Conservation (phyloP, 2,113 vertebrate genomes). For the Microcebus ravelobensis region DNA sequence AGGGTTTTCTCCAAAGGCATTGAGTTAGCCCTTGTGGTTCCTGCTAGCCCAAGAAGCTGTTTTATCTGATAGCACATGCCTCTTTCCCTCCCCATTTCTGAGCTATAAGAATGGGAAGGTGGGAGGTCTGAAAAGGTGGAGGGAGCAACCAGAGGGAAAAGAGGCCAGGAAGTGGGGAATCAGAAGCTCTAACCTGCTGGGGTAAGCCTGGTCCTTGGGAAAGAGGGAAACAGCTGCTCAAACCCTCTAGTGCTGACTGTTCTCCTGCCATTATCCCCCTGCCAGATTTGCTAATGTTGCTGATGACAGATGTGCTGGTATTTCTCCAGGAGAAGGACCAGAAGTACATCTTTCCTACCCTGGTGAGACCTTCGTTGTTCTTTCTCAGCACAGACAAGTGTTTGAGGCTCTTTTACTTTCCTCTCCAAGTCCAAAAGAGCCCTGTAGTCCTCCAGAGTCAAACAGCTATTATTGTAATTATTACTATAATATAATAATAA, state of each 20-base stretch:
- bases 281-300: constrained; percentile 91
- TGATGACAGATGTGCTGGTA: constrained; percentile 95
- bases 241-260: background rate
- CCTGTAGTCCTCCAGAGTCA: background rate
- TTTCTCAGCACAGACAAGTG: background rate
- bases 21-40: background rate
- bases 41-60: background rate
- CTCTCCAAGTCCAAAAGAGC: background rate
- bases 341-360: constrained; percentile 91
- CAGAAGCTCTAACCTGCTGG: too few species aligned
- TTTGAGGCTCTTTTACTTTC: background rate
- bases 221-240: background rate
- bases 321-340: constrained; percentile 97
- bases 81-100: background rate
- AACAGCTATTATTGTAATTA: too few species aligned
- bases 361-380: constrained; percentile 86
- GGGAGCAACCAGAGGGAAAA: background rate
- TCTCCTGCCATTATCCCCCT: background rate
- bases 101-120: background rate
- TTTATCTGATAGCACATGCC: background rate
- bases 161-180: background rate
- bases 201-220: background rate
- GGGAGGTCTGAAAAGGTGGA: background rate
- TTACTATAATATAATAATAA: background rate
- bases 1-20: background rate